phyloP scores from a whole-genome alignment of 2,797 vertebrate species.

The Sebastes miniatus region DNA sequence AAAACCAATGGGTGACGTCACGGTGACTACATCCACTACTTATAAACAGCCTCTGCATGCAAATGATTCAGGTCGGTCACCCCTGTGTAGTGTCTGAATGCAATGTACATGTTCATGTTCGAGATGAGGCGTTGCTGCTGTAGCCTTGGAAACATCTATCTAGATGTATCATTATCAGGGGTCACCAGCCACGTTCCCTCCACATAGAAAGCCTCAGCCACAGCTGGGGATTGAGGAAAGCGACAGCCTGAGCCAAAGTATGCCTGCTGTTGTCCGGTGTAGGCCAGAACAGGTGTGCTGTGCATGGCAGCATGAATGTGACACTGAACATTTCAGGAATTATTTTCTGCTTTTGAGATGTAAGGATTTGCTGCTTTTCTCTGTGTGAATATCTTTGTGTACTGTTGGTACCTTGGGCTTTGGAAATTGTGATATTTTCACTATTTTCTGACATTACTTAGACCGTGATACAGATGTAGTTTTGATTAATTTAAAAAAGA shows the following conservation, averaged over 20 bases:
- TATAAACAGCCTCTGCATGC: neutral
- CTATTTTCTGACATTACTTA: neutral
- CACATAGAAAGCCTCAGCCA: conserved; percentile 1
- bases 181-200: conserved; percentile 19
- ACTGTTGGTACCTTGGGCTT: neutral
- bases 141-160: conserved; percentile 45
- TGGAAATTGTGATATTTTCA: neutral
- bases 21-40: no score
- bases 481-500: neutral
- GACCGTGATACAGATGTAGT: neutral
- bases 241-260: conserved; percentile 13
- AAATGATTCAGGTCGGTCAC: neutral
- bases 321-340: neutral
- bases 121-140: conserved; percentile 20
- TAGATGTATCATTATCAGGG: conserved; percentile 44
- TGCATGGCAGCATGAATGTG: neutral
- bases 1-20: no score
- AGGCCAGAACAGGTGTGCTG: neutral
- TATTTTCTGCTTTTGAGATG: neutral
- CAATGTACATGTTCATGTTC: neutral
- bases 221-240: conserved; percentile 34
- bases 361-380: neutral
- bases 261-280: neutral
- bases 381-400: neutral
- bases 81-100: neutral